Percentiles rank a stretch among this genome's conserved stretches.
Evolutionary conservation across 2,888 invertebrate genomes (phyloP).

Genomic region (Euzophera pinguis): DNA sequence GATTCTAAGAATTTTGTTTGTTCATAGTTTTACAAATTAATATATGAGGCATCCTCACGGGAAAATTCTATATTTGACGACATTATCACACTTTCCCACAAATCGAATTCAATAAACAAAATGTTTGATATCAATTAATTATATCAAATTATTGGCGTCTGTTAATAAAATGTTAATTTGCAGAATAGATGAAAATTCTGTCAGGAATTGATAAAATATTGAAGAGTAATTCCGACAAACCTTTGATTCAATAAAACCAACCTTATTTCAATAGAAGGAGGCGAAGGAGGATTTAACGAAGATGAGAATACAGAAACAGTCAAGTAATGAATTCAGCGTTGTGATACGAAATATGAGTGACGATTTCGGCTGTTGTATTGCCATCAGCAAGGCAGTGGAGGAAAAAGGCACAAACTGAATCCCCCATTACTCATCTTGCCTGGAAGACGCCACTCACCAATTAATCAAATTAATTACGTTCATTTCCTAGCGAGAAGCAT

Average conservation of each 20-base stretch:
- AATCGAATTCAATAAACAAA: no score
- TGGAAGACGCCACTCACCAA: slow-evolving; percentile 50
- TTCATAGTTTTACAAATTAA: neutral
- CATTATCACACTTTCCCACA: neutral
- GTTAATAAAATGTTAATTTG: no score
- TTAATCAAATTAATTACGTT: slow-evolving; percentile 72
- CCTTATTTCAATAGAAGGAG: neutral
- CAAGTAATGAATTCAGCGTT: neutral
- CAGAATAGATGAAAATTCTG: no score
- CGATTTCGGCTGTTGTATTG: slow-evolving; percentile 2
- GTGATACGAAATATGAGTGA: slow-evolving; percentile 3
- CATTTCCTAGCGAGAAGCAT: slow-evolving; percentile 47
- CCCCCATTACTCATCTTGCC: slow-evolving; percentile 58
- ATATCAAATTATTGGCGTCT: no score
- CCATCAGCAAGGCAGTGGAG: slow-evolving; percentile 13
- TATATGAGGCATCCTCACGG: neutral
- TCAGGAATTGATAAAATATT: no score
- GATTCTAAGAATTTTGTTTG: neutral
- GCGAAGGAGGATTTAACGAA: neutral
- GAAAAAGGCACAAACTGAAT: slow-evolving; percentile 32
- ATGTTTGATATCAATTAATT: no score
- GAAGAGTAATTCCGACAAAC: no score
- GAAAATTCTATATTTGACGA: neutral
- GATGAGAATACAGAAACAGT: neutral
- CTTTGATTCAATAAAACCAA: no score